phyloP scores from a whole-genome alignment of 2,888 invertebrate species.

The Aricia artaxerxes region DNA sequence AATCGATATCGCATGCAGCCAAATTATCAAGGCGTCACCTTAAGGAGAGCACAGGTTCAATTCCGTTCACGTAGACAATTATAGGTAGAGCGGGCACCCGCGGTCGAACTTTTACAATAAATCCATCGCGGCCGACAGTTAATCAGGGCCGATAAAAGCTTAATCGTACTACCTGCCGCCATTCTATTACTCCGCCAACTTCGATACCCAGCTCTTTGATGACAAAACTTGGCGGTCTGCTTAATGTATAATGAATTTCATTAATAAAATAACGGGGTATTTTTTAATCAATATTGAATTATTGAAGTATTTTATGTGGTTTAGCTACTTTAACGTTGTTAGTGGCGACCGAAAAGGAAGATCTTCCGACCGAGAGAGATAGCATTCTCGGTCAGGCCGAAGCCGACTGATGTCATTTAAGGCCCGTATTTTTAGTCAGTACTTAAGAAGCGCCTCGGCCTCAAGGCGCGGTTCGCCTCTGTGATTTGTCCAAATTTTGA shows the following conservation, averaged over 20 bases:
- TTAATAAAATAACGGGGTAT: not conserved
- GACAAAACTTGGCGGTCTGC: not conserved
- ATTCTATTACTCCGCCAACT: constrained; percentile 39
- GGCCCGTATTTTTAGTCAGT: too few species aligned
- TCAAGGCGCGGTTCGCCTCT: too few species aligned
- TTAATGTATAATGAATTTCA: not conserved
- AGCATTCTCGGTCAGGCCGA: too few species aligned
- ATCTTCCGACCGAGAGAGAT: too few species aligned
- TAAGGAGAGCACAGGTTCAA: constrained; percentile 67
- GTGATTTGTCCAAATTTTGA: too few species aligned
- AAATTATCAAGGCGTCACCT: constrained; percentile 36
- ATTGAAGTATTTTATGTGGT: too few species aligned
- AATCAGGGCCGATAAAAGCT: constrained; percentile 79
- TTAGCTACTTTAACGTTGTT: too few species aligned
- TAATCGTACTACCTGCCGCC: constrained; percentile 69
- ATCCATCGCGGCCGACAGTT: constrained; percentile 79
- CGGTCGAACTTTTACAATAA: constrained; percentile 79
- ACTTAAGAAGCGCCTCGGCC: too few species aligned
- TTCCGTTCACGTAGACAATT: constrained; percentile 80
- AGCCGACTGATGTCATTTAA: too few species aligned
- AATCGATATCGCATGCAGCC: too few species aligned
- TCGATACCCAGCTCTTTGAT: constrained; percentile 15
- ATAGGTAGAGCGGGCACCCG: constrained; percentile 79
- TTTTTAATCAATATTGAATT: too few species aligned
- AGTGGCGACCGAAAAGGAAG: too few species aligned